Percentiles rank a stretch among this genome's conserved stretches.
phyloP scores from a whole-genome alignment of 2,888 invertebrate species.

The Balanococcus diminutus region DNA sequence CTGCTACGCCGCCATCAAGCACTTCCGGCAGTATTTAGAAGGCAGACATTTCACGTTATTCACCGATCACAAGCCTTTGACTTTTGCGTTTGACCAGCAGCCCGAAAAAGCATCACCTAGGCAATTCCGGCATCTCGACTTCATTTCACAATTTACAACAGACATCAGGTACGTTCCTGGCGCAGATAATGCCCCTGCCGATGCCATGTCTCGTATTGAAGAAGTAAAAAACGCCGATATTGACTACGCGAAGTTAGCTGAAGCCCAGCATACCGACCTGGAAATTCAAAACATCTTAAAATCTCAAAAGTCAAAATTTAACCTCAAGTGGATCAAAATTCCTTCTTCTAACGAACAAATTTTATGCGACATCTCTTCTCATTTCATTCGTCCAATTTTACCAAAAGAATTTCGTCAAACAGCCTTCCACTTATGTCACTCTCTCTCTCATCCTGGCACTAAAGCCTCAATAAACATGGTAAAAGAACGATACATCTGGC shows the following conservation, averaged over 20 bases:
- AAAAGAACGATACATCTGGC: slow-evolving; percentile 61
- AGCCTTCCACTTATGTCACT: slow-evolving; percentile 58
- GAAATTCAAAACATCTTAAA: background rate
- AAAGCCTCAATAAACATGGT: too few relatives aligned
- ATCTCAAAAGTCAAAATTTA: slow-evolving; percentile 53
- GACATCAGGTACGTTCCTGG: slow-evolving; percentile 55
- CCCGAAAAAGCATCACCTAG: slow-evolving; percentile 39
- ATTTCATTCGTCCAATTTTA: slow-evolving; percentile 56
- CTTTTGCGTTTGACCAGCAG: slow-evolving; percentile 55
- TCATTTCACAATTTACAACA: slow-evolving; percentile 54
- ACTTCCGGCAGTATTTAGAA: too few relatives aligned
- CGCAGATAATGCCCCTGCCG: slow-evolving; percentile 46
- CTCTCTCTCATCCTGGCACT: slow-evolving; percentile 59
- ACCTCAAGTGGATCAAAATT: background rate
- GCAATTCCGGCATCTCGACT: too few relatives aligned
- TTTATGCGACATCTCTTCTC: slow-evolving; percentile 56
- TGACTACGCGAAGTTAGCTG: background rate
- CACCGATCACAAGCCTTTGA: slow-evolving; percentile 57
- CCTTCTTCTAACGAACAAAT: background rate
- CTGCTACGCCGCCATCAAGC: slow-evolving; percentile 54
- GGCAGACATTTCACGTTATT: too few relatives aligned
- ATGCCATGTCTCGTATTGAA: slow-evolving; percentile 55
- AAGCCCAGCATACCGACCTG: background rate
- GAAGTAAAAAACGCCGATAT: slow-evolving; percentile 48
- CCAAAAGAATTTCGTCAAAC: background rate